phyloP scores from a whole-genome alignment of 2,888 invertebrate genomes.

The Mesoligia furuncula region DNA sequence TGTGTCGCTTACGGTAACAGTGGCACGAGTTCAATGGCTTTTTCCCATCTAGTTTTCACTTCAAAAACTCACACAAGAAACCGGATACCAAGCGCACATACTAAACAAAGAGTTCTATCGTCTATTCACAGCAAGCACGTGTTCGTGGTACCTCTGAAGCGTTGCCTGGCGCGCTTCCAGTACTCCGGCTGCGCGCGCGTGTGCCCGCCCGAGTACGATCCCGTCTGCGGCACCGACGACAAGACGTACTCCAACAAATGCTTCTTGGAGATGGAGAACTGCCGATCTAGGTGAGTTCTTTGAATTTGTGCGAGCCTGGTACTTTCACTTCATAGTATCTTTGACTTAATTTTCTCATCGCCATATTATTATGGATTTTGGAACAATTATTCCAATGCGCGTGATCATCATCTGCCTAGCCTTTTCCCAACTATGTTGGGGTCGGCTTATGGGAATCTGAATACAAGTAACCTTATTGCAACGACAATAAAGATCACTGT shows the following conservation, averaged over 20 bases:
- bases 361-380: background rate
- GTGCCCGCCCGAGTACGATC: constrained; percentile 96
- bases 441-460: too few relatives aligned
- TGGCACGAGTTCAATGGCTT: too few relatives aligned
- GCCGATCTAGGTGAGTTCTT: constrained; percentile 92
- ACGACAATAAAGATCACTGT: too few relatives aligned
- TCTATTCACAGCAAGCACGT: constrained; percentile 94
- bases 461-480: too few relatives aligned
- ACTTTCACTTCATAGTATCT: constrained; percentile 12
- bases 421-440: too few relatives aligned
- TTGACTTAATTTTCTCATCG: background rate
- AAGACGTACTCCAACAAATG: constrained; percentile 98
- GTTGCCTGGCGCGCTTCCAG: constrained; percentile 95
- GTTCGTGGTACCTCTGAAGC: constrained; percentile 96
- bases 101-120: constrained; percentile 40
- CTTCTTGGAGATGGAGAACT: constrained; percentile 97
- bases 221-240: constrained; percentile 97
- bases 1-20: too few relatives aligned
- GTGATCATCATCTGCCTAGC: background rate
- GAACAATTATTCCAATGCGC: background rate
- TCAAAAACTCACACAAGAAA: too few relatives aligned
- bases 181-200: constrained; percentile 96
- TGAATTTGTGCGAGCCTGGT: constrained; percentile 40
- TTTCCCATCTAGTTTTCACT: too few relatives aligned
- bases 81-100: constrained; percentile 58